phyloP scores from a whole-genome alignment of 2,113 vertebrate species.

The Mirza zaza region DNA sequence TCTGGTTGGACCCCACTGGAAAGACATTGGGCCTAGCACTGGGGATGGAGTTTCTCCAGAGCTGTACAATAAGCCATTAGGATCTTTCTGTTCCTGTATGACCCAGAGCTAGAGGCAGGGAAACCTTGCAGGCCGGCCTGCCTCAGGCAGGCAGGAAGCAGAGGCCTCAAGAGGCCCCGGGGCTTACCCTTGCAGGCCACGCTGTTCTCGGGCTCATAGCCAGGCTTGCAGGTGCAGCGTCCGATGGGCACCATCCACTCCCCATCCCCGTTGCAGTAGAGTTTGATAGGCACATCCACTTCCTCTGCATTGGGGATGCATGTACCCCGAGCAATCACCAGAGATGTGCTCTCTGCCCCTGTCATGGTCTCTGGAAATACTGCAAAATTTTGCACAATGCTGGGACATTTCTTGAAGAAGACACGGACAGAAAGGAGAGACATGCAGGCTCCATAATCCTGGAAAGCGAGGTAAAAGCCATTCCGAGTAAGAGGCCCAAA shows the following conservation, averaged over 20 bases:
- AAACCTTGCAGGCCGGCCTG: background rate
- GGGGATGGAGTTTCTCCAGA: background rate
- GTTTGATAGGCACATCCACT: conserved; percentile 97
- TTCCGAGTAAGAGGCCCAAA: conserved; percentile 96
- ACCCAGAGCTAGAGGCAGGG: background rate
- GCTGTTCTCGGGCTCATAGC: conserved; percentile 96
- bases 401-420: conserved; percentile 99
- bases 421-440: conserved; percentile 97
- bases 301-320: conserved; percentile 98
- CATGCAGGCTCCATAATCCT: conserved; percentile 99
- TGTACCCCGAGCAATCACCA: conserved; percentile 95
- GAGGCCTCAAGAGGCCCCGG: background rate
- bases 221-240: conserved; percentile 97
- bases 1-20: background rate
- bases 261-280: conserved; percentile 98
- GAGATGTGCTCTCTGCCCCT: conserved; percentile 96
- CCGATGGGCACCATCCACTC: conserved; percentile 99
- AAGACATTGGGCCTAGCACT: background rate
- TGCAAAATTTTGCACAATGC: conserved; percentile 97
- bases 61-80: background rate
- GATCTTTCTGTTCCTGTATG: background rate
- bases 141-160: background rate
- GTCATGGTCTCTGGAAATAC: conserved; percentile 99
- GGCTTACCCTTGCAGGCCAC: conserved; percentile 94
- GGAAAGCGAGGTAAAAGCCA: conserved; percentile 98